Evolutionary conservation across 2,888 invertebrate genomes (phyloP).

Genomic region (Lepidocyrtoides sp.): DNA sequence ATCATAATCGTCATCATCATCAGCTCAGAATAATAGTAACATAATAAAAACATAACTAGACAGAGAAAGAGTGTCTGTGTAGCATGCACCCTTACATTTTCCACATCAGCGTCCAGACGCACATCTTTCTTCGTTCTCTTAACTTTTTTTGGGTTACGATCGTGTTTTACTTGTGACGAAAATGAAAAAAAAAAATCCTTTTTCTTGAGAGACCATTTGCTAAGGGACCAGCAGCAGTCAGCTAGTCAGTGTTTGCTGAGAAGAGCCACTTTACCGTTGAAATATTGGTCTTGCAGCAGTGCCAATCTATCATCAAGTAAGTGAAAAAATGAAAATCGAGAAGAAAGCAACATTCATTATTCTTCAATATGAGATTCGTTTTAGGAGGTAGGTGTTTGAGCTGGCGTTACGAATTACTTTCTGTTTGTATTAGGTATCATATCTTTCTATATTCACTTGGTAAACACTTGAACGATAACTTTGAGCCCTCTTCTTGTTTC

Average conservation of each 20-base stretch:
- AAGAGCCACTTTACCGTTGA: slow-evolving; percentile 66
- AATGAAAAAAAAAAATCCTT: background rate
- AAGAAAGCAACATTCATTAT: slow-evolving; percentile 43
- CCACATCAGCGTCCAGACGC: background rate
- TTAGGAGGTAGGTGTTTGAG: no score
- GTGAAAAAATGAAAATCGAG: background rate
- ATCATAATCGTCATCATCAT: background rate
- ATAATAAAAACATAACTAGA: background rate
- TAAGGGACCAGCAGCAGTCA: slow-evolving; percentile 39
- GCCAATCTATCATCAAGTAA: slow-evolving; percentile 61
- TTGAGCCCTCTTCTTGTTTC: background rate
- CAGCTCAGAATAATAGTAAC: background rate
- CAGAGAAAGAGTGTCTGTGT: background rate
- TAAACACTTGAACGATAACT: slow-evolving; percentile 3
- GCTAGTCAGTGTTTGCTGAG: background rate
- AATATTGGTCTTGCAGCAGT: slow-evolving; percentile 65
- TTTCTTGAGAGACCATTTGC: background rate
- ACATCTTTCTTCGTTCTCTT: no score
- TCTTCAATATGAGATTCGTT: background rate
- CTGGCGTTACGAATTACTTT: no score
- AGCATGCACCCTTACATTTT: slow-evolving; percentile 7
- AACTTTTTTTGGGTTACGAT: background rate
- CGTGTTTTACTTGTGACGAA: background rate
- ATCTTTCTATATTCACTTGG: background rate
- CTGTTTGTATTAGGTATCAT: background rate